A percentile compares a stretch with the other conserved stretches of the same genome.
Conservation (phyloP, 2,888 invertebrate genomes). For the Philonicus albiceps region DNA sequence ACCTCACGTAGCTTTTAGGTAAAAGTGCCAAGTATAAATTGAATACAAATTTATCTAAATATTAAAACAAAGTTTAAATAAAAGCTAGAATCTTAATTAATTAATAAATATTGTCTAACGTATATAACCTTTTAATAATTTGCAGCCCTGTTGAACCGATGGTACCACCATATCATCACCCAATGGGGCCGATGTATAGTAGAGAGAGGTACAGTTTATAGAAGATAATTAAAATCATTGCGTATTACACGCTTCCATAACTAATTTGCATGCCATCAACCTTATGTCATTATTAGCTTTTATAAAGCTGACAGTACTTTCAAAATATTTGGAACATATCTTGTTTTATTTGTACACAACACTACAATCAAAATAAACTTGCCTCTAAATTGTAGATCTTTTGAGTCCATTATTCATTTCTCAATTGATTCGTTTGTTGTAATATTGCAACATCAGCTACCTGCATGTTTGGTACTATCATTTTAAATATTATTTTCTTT, state of each 20-base stretch:
- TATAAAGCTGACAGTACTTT: background rate
- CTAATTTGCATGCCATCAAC: background rate
- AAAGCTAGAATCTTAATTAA: background rate
- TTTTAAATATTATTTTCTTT: background rate
- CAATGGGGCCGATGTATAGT: constrained; percentile 65
- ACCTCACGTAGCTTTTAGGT: constrained; percentile 89
- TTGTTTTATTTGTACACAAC: background rate
- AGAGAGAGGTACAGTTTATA: constrained; percentile 64
- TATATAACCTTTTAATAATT: constrained; percentile 50
- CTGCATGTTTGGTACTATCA: background rate
- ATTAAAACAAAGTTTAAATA: background rate
- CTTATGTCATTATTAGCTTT: background rate
- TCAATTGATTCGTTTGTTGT: background rate
- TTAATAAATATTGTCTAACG: background rate
- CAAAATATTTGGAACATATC: background rate
- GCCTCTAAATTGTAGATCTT: background rate
- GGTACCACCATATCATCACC: constrained; percentile 65
- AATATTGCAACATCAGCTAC: background rate
- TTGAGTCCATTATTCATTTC: background rate
- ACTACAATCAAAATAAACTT: background rate
- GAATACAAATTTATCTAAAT: background rate
- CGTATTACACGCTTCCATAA: background rate
- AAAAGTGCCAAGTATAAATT: constrained; percentile 41
- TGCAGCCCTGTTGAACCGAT: constrained; percentile 65
- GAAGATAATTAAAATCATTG: background rate